These are phyloP conservation scores for human (Homo sapiens) DNA, from an alignment of 2,113 vertebrate species.

Conservation along the genomic window GRCh38 chr1:58087501-58088000, in stretches of 20 bases:
- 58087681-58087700: neutral
- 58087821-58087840: neutral
- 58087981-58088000: neutral
- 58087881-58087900: neutral
- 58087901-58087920: neutral
- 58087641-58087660: neutral
- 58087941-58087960: neutral
- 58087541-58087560: neutral
- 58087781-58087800: neutral
- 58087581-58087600: neutral
- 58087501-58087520: neutral
- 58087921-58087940: neutral
- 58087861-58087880: neutral
- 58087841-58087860: neutral
- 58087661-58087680: neutral
- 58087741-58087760: neutral
- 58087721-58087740: neutral
- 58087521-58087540: neutral
- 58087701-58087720: neutral
- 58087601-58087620: neutral
- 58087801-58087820: neutral
- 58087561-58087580: neutral
- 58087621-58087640: neutral
- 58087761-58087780: neutral
- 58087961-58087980: neutral